Percentiles rank a stretch among this genome's conserved stretches.
Evolutionary conservation across 1,140 invertebrate genomes (phyloP).

Genomic region (Eciton burchellii): DNA sequence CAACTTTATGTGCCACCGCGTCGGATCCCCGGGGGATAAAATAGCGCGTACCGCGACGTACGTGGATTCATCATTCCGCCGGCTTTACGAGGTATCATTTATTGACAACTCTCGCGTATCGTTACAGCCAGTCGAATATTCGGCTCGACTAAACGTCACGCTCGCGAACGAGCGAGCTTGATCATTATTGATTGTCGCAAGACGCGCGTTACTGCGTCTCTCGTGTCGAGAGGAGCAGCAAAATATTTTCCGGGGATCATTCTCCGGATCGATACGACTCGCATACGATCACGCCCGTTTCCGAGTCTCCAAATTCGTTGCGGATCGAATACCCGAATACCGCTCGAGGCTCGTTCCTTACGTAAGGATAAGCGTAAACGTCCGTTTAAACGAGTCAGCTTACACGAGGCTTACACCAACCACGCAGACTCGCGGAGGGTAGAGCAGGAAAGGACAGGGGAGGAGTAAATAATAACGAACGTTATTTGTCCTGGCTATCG

Average conservation of each 20-base stretch:
- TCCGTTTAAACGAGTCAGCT: slow-evolving; percentile 15
- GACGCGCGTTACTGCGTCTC: background rate
- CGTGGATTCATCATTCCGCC: slow-evolving; percentile 31
- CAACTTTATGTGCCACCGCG: slow-evolving; percentile 34
- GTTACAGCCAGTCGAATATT: background rate
- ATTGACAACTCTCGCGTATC: slow-evolving; percentile 16
- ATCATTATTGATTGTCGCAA: background rate
- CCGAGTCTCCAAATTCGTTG: background rate
- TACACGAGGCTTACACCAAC: no score
- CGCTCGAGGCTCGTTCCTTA: slow-evolving; percentile 3
- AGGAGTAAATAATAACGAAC: slow-evolving; percentile 24
- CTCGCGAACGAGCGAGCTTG: background rate
- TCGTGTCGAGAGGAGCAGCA: background rate
- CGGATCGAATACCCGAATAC: background rate
- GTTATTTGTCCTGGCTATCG: slow-evolving; percentile 26
- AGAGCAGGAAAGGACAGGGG: no score
- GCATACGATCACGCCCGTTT: background rate
- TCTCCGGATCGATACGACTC: slow-evolving; percentile 1
- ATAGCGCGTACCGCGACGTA: slow-evolving; percentile 18
- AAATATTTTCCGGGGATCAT: slow-evolving; percentile 25
- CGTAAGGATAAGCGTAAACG: slow-evolving; percentile 30
- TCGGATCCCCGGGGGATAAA: slow-evolving; percentile 36
- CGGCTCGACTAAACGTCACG: background rate
- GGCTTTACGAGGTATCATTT: slow-evolving; percentile 31
- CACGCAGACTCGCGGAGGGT: slow-evolving; percentile 15